Evolutionary conservation across 1,140 invertebrate species (phyloP), one percentile per base, ranked within the genome.

Genomic region (Formica selysi): DNA sequence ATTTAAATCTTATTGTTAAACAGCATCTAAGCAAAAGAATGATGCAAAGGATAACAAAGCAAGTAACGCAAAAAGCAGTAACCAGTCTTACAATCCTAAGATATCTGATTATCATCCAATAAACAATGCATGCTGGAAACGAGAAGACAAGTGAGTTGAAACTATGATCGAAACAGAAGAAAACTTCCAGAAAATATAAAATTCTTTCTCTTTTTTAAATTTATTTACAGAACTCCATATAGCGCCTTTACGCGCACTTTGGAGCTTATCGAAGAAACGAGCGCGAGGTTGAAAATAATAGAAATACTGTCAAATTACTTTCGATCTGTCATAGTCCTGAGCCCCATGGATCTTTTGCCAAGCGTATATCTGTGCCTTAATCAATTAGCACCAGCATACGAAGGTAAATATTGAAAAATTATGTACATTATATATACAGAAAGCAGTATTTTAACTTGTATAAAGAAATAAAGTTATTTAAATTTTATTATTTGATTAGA

Each of bases 341-440:
- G 97, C 44, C 98, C 99, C 0, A 96, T 98, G 65, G 99, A 99
- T 95, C 95, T 99, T 16, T 87, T 99, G 61, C 96, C 97, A 0
- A 98, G 98, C 93, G 96, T 99, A 19, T 99, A 99, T 94, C 95
- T 99, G 48, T 99, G 98, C 94, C 96, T 99, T 0, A 99, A 99
- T 95, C 97, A 99, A 94, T 94, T 99, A 61, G 99, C 98, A 4
- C 99, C 99, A 0, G 98, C 98, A 2, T 99, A 99, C 95, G 97
- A 99, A 95, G 97, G 97, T 93, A 94, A 80, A 41, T 90, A 90
- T 44, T 85, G 11, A 59, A 65, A 59, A 65, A 32, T 85, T 70
- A 22, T 74, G 62, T 22, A 4, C 41, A 86, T 74, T 86, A 71
- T 16, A 48, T 22, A 22, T 59, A 57, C 44, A 78, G 26, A 64